Evolutionary conservation across 2,113 vertebrate species (phyloP), one percentile per base, ranked within the genome.

Genomic region (Pedetes capensis): DNA sequence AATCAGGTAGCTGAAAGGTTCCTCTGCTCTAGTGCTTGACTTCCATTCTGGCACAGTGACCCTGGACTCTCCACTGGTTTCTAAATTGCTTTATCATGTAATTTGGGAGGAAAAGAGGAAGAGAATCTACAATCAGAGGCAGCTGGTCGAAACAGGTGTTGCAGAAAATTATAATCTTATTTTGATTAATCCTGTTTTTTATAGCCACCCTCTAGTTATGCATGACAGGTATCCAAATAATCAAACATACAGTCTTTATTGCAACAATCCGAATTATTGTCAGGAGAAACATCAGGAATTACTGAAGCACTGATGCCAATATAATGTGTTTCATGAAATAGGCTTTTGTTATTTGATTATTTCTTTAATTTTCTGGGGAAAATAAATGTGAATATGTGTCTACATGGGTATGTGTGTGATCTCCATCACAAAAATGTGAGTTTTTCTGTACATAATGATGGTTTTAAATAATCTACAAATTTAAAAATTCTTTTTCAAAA

Each of bases 121-220:
- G 92, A 95, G 47, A 94, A 91, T 94, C 64, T 97, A 97, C 81
- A 98, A 96, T 96, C 96, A 97, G 97, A 98, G 94, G 95, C 98
- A 98, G 98, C 95, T 98, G 98, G 97, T 25, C 79, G 82, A 97
- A 98, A 98, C 98, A 98, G 97, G 98, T 98, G 98, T 97, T 98
- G 95, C 82, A 98, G 97, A 98, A 98, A 98, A 98, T 98, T 97
- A 97, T 97, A 98, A 98, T 97, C 96, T 93, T 97, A 93, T 93
- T 98, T 98, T 98, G 98, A 98, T 98, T 98, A 98, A 98, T 97
- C 97, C 96, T 96, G 95, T 93, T 97, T 76, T 98, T 98, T 96
- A 96, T 72, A 95, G 85, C 79, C 57, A 12, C 63, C 74, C 90
- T 98, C 93, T 90, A 97, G 93, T 98, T 98, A 97, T 96, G 93